phyloP scores from a whole-genome alignment of 2,888 invertebrate species.

The Limenitis camilla region DNA sequence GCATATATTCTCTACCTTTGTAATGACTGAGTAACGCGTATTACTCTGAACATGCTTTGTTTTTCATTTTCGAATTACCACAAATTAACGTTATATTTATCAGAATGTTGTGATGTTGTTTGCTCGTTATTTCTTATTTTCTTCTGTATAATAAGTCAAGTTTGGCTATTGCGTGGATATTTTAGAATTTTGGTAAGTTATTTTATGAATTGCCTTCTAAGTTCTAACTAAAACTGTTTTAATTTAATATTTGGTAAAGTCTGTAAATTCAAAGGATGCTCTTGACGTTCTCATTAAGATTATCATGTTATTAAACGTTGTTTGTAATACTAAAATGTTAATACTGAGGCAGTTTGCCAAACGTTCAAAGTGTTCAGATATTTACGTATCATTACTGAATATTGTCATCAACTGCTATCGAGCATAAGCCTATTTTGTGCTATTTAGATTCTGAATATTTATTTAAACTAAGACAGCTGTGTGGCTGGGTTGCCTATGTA shows the following conservation, averaged over 20 bases:
- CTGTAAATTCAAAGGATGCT: not conserved
- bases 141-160: no score
- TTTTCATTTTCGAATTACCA: not conserved
- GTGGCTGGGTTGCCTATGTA: no score
- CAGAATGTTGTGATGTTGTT: no score
- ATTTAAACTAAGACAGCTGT: no score
- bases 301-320: conserved; percentile 3
- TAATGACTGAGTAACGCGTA: conserved; percentile 28
- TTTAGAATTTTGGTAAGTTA: no score
- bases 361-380: not conserved
- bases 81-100: not conserved
- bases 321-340: not conserved
- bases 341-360: not conserved
- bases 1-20: conserved; percentile 21
- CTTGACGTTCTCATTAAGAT: not conserved
- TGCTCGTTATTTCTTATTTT: no score
- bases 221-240: no score
- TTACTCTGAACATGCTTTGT: not conserved
- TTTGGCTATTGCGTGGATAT: no score
- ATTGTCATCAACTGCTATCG: no score
- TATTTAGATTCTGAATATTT: no score
- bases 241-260: not conserved
- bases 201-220: no score
- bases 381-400: not conserved
- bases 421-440: no score